Conservation (phyloP, 23 tunicate genomes). For the Trididemnum nubilum region DNA sequence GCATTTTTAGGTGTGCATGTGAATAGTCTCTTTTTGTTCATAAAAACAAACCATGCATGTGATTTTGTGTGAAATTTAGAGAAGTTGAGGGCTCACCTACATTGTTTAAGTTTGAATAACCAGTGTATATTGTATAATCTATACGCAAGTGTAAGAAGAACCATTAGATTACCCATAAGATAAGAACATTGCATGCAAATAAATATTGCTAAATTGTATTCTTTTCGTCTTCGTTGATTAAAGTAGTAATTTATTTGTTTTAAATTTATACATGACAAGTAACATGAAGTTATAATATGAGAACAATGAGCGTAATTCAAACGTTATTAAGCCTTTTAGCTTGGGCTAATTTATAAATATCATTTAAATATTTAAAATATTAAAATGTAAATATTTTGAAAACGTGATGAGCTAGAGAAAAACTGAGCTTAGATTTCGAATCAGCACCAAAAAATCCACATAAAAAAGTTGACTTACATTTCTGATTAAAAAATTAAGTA, state of each 20-base stretch:
- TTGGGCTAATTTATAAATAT: not conserved
- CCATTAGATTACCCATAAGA: not conserved
- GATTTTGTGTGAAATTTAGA: too few species aligned
- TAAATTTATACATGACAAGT: not conserved
- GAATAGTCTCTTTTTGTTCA: not conserved
- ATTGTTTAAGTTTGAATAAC: not conserved
- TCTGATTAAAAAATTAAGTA: too few species aligned
- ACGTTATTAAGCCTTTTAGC: not conserved
- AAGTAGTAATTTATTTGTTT: not conserved
- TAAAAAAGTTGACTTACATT: too few species aligned
- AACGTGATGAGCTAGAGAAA: too few species aligned
- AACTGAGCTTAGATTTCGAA: too few species aligned
- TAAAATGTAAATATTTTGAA: too few species aligned
- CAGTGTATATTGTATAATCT: not conserved
- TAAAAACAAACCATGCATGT: not conserved
- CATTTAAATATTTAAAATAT: not conserved
- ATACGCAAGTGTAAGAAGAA: not conserved
- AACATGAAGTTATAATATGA: not conserved
- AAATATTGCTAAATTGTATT: not conserved
- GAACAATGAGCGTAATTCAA: not conserved
- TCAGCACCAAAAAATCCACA: too few species aligned
- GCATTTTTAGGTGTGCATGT: conserved; percentile 24
- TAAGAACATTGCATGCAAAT: not conserved
- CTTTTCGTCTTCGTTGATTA: not conserved
- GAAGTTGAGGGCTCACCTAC: not conserved